These are phyloP conservation scores for Ricordea florida DNA, from an alignment of 92 coral and sea anemone genomes.

Conservation along the genomic window DNA sequence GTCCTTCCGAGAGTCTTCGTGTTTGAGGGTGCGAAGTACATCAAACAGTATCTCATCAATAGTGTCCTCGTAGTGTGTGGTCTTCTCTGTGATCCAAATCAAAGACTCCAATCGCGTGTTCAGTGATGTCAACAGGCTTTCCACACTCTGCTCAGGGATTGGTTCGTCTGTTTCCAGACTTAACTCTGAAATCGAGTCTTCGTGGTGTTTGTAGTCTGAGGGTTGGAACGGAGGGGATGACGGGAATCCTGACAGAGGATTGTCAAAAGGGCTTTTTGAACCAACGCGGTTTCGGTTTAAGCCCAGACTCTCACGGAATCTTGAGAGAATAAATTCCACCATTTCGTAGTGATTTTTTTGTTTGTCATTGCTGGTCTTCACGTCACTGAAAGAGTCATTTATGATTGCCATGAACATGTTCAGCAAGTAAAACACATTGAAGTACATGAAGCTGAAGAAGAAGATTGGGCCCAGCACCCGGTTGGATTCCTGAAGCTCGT, in stretches of 20 bases:
- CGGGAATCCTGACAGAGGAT: slow-evolving; percentile 31
- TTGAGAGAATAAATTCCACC: slow-evolving; percentile 72
- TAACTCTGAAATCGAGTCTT: background rate
- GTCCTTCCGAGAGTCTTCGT: too few species aligned
- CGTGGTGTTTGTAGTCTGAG: slow-evolving; percentile 64
- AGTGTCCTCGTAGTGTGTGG: too few species aligned
- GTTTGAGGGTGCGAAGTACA: too few species aligned
- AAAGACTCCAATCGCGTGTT: too few species aligned
- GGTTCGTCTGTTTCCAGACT: background rate
- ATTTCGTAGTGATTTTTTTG: slow-evolving; percentile 82
- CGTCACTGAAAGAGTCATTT: slow-evolving; percentile 85
- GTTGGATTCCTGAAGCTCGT: slow-evolving; percentile 42
- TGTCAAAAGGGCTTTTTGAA: background rate
- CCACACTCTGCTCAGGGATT: background rate
- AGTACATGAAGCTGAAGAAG: slow-evolving; percentile 87
- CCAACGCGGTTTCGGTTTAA: slow-evolving; percentile 37
- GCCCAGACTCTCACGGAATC: slow-evolving; percentile 59
- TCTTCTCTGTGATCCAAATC: too few species aligned
- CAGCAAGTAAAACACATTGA: slow-evolving; percentile 80
- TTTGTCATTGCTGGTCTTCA: slow-evolving; percentile 63
- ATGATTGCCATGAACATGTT: slow-evolving; percentile 97
- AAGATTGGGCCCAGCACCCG: slow-evolving; percentile 76
- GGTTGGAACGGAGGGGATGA: slow-evolving; percentile 49
- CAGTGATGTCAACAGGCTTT: too few species aligned
- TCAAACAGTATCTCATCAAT: too few species aligned